Conservation (phyloP, 2,113 vertebrate species). For the Thalassarche chlororhynchos region DNA sequence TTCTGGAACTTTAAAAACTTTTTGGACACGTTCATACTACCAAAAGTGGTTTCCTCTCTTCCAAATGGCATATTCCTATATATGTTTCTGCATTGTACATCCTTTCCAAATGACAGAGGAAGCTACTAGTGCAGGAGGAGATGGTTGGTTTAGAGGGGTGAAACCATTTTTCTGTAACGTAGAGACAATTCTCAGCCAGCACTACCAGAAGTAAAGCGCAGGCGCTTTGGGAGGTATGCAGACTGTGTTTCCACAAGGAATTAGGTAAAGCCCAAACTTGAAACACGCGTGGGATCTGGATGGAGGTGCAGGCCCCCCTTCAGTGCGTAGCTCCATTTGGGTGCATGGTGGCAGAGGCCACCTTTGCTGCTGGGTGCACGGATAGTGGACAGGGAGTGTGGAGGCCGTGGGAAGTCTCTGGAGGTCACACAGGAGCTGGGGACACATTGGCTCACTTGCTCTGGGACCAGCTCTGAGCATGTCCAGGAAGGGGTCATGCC, state of each 20-base stretch:
- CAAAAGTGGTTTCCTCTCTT: not conserved
- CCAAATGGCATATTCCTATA: not conserved
- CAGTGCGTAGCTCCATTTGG: rapidly evolving
- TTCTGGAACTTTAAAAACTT: not conserved
- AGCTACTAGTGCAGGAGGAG: not conserved
- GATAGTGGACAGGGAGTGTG: rapidly evolving
- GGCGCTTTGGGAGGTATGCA: not conserved
- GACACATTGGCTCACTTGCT: not conserved
- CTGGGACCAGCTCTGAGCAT: not conserved
- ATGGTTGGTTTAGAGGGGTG: not conserved
- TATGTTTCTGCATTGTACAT: not conserved
- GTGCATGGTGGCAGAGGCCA: not conserved
- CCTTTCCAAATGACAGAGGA: not conserved
- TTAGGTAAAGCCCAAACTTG: not conserved
- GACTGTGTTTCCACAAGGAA: not conserved
- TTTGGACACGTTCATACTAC: not conserved
- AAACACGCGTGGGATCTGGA: not conserved
- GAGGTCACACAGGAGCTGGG: not conserved
- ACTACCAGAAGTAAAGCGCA: not conserved
- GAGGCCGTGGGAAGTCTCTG: not conserved
- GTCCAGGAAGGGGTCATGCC: not conserved
- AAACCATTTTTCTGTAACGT: not conserved
- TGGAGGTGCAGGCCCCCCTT: not conserved
- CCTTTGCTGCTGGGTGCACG: not conserved
- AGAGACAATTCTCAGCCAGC: not conserved